These are phyloP conservation scores for Sceloporus undulatus DNA, from an alignment of 2,113 vertebrate genomes.

Conservation along the genomic window DNA sequence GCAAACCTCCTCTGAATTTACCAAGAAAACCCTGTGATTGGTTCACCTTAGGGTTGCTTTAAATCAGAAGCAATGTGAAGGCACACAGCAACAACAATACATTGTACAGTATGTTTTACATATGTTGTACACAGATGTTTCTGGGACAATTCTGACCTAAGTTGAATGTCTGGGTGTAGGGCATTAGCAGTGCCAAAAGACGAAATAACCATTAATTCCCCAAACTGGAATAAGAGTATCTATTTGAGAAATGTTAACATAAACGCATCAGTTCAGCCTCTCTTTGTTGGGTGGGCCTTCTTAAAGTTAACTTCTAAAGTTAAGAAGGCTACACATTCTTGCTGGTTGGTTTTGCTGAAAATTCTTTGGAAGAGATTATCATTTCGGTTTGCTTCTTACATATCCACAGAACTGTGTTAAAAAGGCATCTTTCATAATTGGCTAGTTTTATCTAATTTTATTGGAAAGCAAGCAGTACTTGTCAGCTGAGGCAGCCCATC, in stretches of 20 bases:
- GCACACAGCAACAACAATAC: too few relatives aligned
- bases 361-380: fast-evolving
- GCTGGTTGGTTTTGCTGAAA: not conserved
- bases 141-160: not conserved
- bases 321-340: not conserved
- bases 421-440: not conserved
- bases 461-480: not conserved
- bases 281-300: not conserved
- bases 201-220: not conserved
- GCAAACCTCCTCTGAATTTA: too few relatives aligned
- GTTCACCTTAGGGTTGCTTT: too few relatives aligned
- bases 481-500: not conserved
- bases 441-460: not conserved
- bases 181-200: not conserved
- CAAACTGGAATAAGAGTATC: not conserved
- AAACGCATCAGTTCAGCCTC: not conserved
- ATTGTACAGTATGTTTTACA: not conserved
- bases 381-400: not conserved
- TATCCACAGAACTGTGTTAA: not conserved
- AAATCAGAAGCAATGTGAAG: too few relatives aligned
- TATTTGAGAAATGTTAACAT: not conserved
- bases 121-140: too few relatives aligned
- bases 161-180: not conserved
- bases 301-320: not conserved
- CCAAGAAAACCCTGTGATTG: too few relatives aligned